These are phyloP conservation scores for Pelobates cultripes DNA, from an alignment of 2,797 vertebrate genomes.

Conservation along the genomic window DNA sequence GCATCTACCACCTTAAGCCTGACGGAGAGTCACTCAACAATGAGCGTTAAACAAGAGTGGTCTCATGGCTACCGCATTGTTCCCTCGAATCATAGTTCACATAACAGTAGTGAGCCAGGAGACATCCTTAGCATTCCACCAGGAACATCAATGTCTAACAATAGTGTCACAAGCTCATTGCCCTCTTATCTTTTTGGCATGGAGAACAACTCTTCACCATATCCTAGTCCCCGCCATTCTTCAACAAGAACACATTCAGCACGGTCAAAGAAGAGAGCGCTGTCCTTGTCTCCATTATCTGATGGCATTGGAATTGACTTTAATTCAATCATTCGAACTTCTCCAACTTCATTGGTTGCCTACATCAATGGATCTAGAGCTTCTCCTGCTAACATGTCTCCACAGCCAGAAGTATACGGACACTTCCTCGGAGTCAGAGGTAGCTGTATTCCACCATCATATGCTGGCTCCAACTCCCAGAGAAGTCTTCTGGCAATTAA, in stretches of 20 bases:
- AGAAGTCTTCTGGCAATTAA: slow-evolving; percentile 65
- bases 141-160: slow-evolving; percentile 75
- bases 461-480: slow-evolving; percentile 64
- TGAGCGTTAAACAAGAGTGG: slow-evolving; percentile 87
- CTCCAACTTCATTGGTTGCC: slow-evolving; percentile 91
- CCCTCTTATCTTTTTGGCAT: slow-evolving; percentile 82
- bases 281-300: slow-evolving; percentile 87
- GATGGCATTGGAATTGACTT: slow-evolving; percentile 90
- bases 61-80: slow-evolving; percentile 80
- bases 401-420: slow-evolving; percentile 89
- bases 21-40: slow-evolving; percentile 84
- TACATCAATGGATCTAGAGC: slow-evolving; percentile 88
- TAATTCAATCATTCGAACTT: slow-evolving; percentile 92
- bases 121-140: slow-evolving; percentile 74
- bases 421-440: slow-evolving; percentile 91
- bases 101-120: slow-evolving; percentile 72
- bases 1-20: slow-evolving; percentile 84
- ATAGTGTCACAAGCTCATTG: slow-evolving; percentile 75
- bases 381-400: slow-evolving; percentile 80
- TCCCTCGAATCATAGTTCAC: slow-evolving; percentile 73
- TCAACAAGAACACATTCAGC: slow-evolving; percentile 68
- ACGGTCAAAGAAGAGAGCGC: slow-evolving; percentile 83
- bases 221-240: slow-evolving; percentile 74
- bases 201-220: slow-evolving; percentile 72
- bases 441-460: slow-evolving; percentile 80